Base-by-base conservation (phyloP, 2,888 invertebrate genomes). In the Leistus spinibarbis region DNA sequence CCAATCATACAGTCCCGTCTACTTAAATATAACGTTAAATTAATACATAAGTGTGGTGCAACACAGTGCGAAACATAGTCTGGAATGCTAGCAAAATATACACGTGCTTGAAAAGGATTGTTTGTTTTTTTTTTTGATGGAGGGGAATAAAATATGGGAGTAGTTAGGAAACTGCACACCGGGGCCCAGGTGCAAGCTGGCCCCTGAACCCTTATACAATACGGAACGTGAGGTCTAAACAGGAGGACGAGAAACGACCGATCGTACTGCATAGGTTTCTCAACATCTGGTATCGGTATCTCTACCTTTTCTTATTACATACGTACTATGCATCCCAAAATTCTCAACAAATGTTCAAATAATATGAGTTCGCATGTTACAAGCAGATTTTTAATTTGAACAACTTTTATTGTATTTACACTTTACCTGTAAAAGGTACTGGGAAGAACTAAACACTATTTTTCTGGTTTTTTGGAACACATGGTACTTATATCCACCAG, bases 51-150 rank as follows among this genome's bases (percentile, higher is more conserved):
- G 67, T 67, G 66, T 73, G 73, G 73, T 73, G 73, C 73, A 73
- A 73, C 73, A 73, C 67, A 73, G 73, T 73, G 73, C 73, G 40
- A 53, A 73, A 73, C 73, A 73, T 73, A 73, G 67, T 73, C 67
- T 60, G 73, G 62, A 73, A 73, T 73, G 57, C 73, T 73, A 73
- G 73, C 73, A 73, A 73, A 73, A 73, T 73, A 67, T 71, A 71
- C 65, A 64, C 71, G 71, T 71, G 71, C 71, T n/a, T 71, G 71
- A 54, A 63, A 71, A 63, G 70, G 70, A 10, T 7, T 57, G 5
- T 4, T 57, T 57, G 57, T 10, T 57, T 23, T 64, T 24, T 64
- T 64, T 64, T 57, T 57, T 57, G 17, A 19, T 5, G 40, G 40
- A n/a, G n/a, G 40, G 40, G 40, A 7, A 40, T 40, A 40, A 13